These are phyloP conservation scores for Sceliomorpha sp. DNA, from an alignment of 2,888 invertebrate genomes.

Conservation along the genomic window DNA sequence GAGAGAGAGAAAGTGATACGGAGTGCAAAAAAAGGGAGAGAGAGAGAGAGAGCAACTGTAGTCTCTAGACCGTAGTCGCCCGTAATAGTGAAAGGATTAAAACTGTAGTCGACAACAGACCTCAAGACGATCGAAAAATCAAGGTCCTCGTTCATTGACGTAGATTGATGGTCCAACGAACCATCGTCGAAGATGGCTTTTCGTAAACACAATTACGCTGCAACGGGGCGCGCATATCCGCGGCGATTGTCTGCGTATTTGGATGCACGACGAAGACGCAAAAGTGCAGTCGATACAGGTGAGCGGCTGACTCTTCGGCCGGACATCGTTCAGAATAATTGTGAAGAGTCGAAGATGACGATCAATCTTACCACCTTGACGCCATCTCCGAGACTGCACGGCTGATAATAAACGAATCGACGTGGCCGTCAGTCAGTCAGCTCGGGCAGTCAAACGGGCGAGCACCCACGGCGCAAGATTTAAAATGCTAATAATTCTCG, in stretches of 20 bases:
- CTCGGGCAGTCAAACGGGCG: conserved; percentile 40
- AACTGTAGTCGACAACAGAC: no score
- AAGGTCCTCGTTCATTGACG: background rate
- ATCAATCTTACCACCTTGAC: conserved; percentile 66
- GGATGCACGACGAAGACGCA: conserved; percentile 35
- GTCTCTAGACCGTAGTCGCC: no score
- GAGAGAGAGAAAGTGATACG: no score
- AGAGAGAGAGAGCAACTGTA: no score
- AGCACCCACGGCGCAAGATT: conserved; percentile 71
- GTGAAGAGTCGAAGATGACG: conserved; percentile 67
- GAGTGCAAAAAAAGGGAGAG: no score
- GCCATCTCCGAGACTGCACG: conserved; percentile 27
- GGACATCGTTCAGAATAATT: conserved; percentile 67
- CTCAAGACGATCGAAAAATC: no score
- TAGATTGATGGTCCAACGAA: background rate
- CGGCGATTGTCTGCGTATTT: background rate
- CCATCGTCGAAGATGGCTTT: background rate
- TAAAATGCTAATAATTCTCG: conserved; percentile 73
- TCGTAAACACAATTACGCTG: background rate
- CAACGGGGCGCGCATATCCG: background rate
- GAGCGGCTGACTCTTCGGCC: background rate
- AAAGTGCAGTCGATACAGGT: conserved; percentile 39
- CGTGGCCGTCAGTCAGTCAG: conserved; percentile 45
- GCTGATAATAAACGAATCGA: conserved; percentile 69
- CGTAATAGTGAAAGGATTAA: no score